These are phyloP conservation scores for Elysia crispata DNA, from an alignment of 2,888 invertebrate species.

Conservation along the genomic window DNA sequence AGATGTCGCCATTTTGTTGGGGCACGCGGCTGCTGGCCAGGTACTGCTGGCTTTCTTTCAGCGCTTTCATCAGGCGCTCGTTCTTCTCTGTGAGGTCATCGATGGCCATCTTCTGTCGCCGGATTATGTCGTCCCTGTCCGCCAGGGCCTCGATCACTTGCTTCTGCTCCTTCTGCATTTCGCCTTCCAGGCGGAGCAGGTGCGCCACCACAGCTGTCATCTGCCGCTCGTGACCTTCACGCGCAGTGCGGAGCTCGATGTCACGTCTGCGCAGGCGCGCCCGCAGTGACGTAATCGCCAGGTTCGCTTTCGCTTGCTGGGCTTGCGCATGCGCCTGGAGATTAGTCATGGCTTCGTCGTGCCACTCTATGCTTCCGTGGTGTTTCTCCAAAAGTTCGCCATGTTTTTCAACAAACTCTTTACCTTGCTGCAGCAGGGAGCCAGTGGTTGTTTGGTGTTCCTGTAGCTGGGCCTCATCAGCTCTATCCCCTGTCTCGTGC, in stretches of 20 bases:
- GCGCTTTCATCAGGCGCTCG: conserved; percentile 59
- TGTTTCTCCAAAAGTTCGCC: not conserved
- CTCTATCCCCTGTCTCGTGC: too few relatives aligned
- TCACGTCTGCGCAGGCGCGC: conserved; percentile 61
- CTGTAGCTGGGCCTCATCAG: too few relatives aligned
- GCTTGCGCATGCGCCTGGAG: conserved; percentile 56
- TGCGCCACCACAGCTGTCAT: conserved; percentile 64
- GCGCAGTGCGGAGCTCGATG: conserved; percentile 53
- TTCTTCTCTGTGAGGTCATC: conserved; percentile 62
- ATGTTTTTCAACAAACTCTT: too few relatives aligned
- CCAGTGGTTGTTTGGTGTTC: too few relatives aligned
- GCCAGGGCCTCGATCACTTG: conserved; percentile 57
- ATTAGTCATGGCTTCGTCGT: conserved; percentile 48
- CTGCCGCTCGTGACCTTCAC: conserved; percentile 59
- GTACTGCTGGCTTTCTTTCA: conserved; percentile 63
- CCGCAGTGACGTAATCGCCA: conserved; percentile 59
- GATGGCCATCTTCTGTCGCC: conserved; percentile 60
- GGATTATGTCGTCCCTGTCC: conserved; percentile 62
- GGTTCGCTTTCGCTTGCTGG: conserved; percentile 59
- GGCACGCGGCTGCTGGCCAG: not conserved
- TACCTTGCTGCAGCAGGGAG: too few relatives aligned
- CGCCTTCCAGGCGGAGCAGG: conserved; percentile 65
- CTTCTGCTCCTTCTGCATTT: conserved; percentile 63
- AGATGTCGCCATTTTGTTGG: not conserved
- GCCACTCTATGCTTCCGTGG: not conserved